These are phyloP conservation scores for Heliangelus exortis DNA, from an alignment of 2,797 vertebrate species.

Conservation along the genomic window DNA sequence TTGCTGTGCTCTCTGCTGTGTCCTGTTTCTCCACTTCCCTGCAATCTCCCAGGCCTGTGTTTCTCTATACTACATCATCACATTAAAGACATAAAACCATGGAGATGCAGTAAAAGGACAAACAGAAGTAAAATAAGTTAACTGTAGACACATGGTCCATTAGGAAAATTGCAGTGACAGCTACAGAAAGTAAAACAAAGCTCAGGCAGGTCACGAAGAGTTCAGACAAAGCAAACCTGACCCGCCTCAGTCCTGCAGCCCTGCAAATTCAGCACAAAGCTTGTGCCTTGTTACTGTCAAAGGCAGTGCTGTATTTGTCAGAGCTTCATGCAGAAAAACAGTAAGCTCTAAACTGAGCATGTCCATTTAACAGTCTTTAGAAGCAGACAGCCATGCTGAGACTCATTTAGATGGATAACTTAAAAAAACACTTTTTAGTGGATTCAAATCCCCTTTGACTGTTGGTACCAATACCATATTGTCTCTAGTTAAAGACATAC, in stretches of 20 bases:
- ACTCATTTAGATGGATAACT: neutral
- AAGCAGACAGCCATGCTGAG: neutral
- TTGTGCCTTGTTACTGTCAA: neutral
- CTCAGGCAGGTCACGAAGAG: neutral
- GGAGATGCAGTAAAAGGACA: neutral
- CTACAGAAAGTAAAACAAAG: conserved; percentile 29
- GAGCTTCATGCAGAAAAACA: neutral
- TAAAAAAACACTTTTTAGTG: neutral
- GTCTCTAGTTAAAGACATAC: neutral
- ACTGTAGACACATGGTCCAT: neutral
- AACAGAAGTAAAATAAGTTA: conserved; percentile 42
- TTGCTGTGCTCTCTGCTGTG: neutral
- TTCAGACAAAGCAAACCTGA: conserved; percentile 42
- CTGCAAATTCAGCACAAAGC: conserved; percentile 37
- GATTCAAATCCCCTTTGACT: neutral
- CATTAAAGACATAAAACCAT: neutral
- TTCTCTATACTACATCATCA: neutral
- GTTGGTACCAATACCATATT: neutral
- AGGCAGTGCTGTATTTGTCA: neutral
- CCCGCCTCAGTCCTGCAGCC: neutral
- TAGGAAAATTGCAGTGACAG: conserved; percentile 36
- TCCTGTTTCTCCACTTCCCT: neutral
- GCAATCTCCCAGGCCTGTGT: neutral
- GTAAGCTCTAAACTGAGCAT: neutral
- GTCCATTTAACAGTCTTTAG: neutral